Conservation (phyloP, 2,113 vertebrate genomes). For the Coptodon rendalli region DNA sequence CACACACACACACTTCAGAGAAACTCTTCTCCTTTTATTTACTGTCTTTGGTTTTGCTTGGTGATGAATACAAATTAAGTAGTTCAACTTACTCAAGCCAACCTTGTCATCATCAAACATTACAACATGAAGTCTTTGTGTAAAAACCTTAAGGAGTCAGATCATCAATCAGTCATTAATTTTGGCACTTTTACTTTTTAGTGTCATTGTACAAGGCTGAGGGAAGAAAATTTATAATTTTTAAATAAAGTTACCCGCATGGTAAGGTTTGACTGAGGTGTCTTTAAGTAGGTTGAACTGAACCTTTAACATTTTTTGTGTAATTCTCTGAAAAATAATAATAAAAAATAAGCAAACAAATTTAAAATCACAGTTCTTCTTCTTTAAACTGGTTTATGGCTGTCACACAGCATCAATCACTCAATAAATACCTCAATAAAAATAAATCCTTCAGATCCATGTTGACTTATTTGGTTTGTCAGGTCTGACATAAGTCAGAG, state of each 20-base stretch:
- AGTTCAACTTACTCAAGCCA: background rate
- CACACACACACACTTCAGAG: conserved; percentile 42
- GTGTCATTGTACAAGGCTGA: background rate
- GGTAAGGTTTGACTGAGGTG: background rate
- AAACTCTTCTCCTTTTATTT: conserved; percentile 27
- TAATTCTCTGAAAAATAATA: background rate
- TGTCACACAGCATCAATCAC: conserved; percentile 35
- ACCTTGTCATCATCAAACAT: background rate
- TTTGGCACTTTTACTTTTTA: background rate
- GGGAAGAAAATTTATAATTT: background rate
- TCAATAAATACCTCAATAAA: background rate
- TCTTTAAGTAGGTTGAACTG: background rate
- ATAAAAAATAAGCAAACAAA: background rate
- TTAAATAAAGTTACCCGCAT: background rate
- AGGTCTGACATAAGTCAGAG: conserved; percentile 3
- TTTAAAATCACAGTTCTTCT: background rate
- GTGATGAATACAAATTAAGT: conserved; percentile 32
- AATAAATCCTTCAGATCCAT: conserved; percentile 19
- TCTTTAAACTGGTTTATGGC: background rate
- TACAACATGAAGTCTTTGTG: background rate
- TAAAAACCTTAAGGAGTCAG: background rate
- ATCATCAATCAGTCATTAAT: background rate
- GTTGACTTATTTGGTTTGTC: conserved; percentile 5
- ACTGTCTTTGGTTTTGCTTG: background rate
- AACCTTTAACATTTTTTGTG: background rate